Conservation (phyloP, 1,140 invertebrate genomes). For the Pantala flavescens region DNA sequence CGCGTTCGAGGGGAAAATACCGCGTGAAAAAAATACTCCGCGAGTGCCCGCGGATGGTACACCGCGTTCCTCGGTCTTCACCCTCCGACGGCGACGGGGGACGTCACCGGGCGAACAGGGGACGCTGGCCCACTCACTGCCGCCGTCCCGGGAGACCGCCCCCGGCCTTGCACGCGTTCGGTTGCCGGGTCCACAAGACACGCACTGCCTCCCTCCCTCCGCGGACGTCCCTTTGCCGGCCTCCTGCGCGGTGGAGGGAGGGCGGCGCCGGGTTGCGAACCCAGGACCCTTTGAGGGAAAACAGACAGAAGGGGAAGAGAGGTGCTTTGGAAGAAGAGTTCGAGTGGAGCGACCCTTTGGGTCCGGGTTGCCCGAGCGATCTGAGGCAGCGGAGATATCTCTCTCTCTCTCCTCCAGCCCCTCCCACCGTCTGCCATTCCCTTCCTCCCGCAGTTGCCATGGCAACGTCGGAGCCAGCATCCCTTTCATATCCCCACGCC, state of each 20-base stretch:
- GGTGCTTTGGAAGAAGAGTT: background rate
- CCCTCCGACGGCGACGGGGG: no score
- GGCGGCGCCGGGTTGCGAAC: background rate
- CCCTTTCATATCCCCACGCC: background rate
- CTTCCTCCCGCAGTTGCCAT: background rate
- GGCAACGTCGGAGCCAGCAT: background rate
- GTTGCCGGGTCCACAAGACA: no score
- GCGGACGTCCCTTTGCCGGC: no score
- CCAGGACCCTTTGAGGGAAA: background rate
- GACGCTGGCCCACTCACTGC: no score
- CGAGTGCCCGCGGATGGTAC: no score
- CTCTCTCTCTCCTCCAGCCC: background rate
- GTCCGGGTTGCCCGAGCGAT: slow-evolving; percentile 1
- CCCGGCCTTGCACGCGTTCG: no score
- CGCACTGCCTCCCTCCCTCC: no score
- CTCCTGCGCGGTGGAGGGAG: background rate
- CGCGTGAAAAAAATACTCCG: no score
- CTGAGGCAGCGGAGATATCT: background rate
- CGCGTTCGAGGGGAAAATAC: no score
- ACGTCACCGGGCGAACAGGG: no score
- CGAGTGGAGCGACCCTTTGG: background rate
- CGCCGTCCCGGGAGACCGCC: no score
- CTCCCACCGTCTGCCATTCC: background rate
- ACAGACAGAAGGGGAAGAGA: background rate
- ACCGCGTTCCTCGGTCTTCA: no score